Percentiles rank a stretch among this genome's conserved stretches.
Evolutionary conservation across 2,113 vertebrate species (phyloP).

Genomic region (Gnathonemus echidnorhynchus): DNA sequence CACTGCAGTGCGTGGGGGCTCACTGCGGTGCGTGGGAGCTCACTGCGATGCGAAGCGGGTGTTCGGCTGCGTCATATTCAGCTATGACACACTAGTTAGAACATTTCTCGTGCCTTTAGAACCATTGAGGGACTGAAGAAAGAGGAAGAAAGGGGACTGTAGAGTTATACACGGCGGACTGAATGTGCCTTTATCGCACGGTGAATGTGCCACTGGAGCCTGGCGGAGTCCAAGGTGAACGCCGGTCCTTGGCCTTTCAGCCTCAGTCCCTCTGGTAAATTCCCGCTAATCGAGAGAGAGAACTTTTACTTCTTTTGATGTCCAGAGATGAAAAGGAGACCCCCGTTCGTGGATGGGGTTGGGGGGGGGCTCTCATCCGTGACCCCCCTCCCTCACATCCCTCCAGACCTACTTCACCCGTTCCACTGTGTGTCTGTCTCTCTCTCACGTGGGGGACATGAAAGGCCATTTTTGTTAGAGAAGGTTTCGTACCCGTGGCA

Average conservation of each 20-base stretch:
- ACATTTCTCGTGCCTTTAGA: background rate
- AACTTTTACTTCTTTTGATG: constrained; percentile 6
- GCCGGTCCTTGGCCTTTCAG: background rate
- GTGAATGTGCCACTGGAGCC: background rate
- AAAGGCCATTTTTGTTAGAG: background rate
- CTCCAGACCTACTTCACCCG: background rate
- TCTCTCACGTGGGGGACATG: background rate
- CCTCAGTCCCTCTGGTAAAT: background rate
- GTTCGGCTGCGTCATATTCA: background rate
- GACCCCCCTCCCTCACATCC: background rate
- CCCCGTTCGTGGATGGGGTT: background rate
- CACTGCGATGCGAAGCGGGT: background rate
- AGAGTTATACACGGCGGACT: background rate
- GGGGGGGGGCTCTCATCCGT: background rate
- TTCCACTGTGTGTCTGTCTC: background rate
- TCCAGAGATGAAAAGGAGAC: constrained; percentile 3
- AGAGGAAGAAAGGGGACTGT: background rate
- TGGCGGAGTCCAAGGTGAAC: background rate
- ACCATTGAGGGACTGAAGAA: background rate
- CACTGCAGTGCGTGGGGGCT: background rate
- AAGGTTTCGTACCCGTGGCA: background rate
- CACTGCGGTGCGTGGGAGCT: background rate
- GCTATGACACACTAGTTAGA: background rate
- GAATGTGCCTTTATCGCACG: background rate
- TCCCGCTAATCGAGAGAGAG: background rate